Percentiles rank a stretch among this genome's conserved stretches.
phyloP scores from a whole-genome alignment of 1,140 invertebrate species.

The Diachasma alloeum region DNA sequence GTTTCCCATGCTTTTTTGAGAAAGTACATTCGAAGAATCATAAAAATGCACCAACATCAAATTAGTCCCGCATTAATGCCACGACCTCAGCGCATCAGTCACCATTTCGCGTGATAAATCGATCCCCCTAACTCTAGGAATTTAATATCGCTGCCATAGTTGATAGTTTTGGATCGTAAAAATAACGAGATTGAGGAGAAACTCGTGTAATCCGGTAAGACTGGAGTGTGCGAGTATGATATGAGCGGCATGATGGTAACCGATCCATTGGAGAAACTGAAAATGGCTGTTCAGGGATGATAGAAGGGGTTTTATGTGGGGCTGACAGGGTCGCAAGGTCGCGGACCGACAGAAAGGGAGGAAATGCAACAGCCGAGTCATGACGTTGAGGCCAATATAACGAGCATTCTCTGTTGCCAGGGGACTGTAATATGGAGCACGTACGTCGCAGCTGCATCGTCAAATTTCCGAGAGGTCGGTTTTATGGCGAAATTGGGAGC shows the following conservation, averaged over 20 bases:
- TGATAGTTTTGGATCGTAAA: neutral
- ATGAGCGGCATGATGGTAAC: neutral
- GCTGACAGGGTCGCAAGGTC: neutral
- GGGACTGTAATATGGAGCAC: neutral
- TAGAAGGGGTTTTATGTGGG: neutral
- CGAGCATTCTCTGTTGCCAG: constrained; percentile 7
- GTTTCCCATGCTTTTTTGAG: no score
- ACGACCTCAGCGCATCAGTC: neutral
- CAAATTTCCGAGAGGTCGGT: neutral
- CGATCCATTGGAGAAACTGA: neutral
- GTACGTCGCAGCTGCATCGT: constrained; percentile 11
- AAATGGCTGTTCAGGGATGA: neutral
- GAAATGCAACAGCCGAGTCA: constrained; percentile 14
- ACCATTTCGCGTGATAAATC: neutral
- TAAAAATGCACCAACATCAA: no score
- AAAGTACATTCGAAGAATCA: no score
- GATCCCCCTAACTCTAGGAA: neutral
- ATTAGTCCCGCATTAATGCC: neutral
- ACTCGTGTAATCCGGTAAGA: neutral
- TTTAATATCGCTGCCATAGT: neutral
- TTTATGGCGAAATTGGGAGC: neutral
- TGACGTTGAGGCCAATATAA: constrained; percentile 11
- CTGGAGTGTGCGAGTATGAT: neutral
- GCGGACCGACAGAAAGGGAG: neutral
- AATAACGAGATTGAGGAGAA: neutral